Evolutionary conservation across 2,113 vertebrate genomes (phyloP).

Genomic region (Turnix velox): DNA sequence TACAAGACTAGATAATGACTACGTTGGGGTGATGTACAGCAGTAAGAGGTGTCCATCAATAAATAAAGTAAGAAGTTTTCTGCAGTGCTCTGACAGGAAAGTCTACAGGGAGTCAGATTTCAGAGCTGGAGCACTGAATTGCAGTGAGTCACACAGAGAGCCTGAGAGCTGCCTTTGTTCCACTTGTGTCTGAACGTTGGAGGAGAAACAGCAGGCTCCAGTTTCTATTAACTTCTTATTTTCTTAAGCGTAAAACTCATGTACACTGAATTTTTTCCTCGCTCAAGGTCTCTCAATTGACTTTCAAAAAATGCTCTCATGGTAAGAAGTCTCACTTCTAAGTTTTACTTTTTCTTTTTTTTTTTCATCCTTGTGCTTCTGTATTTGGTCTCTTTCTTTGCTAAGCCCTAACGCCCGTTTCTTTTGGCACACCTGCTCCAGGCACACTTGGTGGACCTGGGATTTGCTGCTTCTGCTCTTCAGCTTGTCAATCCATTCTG

Average conservation of each 20-base stretch:
- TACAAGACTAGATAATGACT: neutral
- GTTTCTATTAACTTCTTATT: constrained; percentile 23
- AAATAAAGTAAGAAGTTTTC: constrained; percentile 30
- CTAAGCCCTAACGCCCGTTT: fast-evolving
- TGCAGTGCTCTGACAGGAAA: constrained; percentile 38
- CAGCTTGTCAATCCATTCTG: constrained; percentile 29
- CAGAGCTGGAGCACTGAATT: constrained; percentile 53
- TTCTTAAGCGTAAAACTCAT: constrained; percentile 7
- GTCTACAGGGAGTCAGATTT: constrained; percentile 64
- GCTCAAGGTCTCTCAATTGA: neutral
- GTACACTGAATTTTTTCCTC: neutral
- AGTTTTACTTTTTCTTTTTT: neutral
- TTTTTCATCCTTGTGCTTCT: neutral
- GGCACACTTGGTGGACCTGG: constrained; percentile 43
- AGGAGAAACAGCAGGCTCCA: constrained; percentile 52
- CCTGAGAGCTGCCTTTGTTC: constrained; percentile 73
- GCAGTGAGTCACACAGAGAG: constrained; percentile 67
- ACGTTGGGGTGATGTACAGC: neutral
- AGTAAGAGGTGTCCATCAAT: neutral
- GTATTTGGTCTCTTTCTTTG: neutral
- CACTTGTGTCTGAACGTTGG: constrained; percentile 54
- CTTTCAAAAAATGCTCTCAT: constrained; percentile 50
- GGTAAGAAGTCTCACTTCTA: constrained; percentile 48
- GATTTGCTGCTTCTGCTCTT: constrained; percentile 25
- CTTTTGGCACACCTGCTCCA: constrained; percentile 32